Percentiles rank a stretch among this genome's conserved stretches.
Evolutionary conservation across 2,113 vertebrate species (phyloP).

Genomic region (Reinhardtius hippoglossoides): DNA sequence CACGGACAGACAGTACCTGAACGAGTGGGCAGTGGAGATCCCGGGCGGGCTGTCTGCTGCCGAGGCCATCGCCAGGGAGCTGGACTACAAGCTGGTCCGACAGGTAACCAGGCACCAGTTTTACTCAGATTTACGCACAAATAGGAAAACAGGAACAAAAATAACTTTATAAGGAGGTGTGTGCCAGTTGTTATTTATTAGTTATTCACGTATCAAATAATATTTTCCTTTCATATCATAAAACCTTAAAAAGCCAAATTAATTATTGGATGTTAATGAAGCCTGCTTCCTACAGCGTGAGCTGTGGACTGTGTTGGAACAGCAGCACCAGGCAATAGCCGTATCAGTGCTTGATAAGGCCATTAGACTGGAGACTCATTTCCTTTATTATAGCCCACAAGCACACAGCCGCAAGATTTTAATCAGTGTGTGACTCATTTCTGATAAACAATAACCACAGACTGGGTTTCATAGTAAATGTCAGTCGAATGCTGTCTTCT

Average conservation of each 20-base stretch:
- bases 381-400: constrained; percentile 37
- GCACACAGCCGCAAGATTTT: neutral
- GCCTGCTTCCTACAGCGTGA: neutral
- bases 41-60: constrained; percentile 90
- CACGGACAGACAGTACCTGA: constrained; percentile 90
- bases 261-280: constrained; percentile 33
- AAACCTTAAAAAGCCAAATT: neutral
- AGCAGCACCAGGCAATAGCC: constrained; percentile 1
- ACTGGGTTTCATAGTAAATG: neutral
- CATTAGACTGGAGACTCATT: constrained; percentile 35
- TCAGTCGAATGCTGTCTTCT: neutral
- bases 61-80: constrained; percentile 87
- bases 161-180: too few relatives aligned
- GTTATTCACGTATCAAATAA: neutral
- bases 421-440: neutral
- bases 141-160: neutral
- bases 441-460: constrained; percentile 21
- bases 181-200: too few relatives aligned
- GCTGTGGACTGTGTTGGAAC: neutral
- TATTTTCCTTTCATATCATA: neutral
- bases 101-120: constrained; percentile 84
- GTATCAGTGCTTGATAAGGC: constrained; percentile 24
- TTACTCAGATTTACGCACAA: neutral
- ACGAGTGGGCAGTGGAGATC: constrained; percentile 98
- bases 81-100: constrained; percentile 93